phyloP scores from a whole-genome alignment of 2,113 vertebrate species.

The Bambusicola thoracicus region DNA sequence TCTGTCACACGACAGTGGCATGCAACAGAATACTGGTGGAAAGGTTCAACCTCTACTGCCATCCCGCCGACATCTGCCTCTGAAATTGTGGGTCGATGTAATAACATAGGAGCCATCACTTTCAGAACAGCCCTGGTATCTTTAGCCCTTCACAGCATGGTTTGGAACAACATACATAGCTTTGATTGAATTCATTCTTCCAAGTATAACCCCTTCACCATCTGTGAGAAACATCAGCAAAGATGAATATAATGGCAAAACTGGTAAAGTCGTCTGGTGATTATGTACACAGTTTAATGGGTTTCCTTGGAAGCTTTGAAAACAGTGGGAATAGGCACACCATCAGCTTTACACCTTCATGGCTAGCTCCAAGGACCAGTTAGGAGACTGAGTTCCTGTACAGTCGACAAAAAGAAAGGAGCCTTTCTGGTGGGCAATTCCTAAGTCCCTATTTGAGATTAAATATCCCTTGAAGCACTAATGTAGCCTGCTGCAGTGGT shows the following conservation, averaged over 20 bases:
- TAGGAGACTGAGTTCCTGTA: not conserved
- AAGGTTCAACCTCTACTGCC: too few species aligned
- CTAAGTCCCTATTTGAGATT: not conserved
- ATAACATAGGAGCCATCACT: too few species aligned
- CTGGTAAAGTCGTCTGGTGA: not conserved
- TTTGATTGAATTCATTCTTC: not conserved
- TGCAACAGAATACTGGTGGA: too few species aligned
- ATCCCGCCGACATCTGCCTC: too few species aligned
- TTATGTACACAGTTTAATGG: not conserved
- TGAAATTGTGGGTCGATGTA: too few species aligned
- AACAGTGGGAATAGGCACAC: not conserved
- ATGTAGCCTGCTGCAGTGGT: not conserved
- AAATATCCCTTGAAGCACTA: conserved; percentile 2
- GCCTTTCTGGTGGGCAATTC: not conserved
- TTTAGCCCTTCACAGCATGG: not conserved
- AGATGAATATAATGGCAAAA: not conserved
- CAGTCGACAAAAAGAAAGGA: not conserved
- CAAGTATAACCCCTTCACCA: not conserved
- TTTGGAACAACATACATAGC: not conserved
- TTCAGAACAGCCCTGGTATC: not conserved
- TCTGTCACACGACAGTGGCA: too few species aligned
- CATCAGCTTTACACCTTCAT: not conserved
- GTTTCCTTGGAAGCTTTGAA: not conserved
- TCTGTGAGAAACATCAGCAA: not conserved
- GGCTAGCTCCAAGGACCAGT: not conserved